Base-by-base conservation (phyloP, 2,113 vertebrate genomes). In the Chinchilla lanigera region DNA sequence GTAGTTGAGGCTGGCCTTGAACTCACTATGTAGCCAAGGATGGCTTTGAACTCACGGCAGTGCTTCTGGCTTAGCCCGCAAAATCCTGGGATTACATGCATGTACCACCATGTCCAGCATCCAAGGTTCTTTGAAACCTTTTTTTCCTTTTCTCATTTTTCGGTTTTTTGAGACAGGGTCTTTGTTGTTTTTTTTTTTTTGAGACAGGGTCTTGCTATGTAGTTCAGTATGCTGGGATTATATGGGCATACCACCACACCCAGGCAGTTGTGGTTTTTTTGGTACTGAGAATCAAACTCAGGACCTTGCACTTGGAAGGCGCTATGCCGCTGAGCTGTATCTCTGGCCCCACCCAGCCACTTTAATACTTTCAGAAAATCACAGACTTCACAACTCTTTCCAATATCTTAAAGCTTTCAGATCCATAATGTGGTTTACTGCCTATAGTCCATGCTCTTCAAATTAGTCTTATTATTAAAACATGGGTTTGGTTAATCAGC, bases 381-480 rank as follows among this genome's bases (percentile, higher is more conserved):
- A 90, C 67, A 89, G 20, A 44, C 38, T 93, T 97, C 10, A 89
- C 35, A 86, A 71, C 90, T 16, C 69, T 94, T 85, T 90, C 69
- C 56, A 38, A 0, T 63, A 73, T 80, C 54, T 89, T 96, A 65
- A 90, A 85, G 24, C 47, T 89, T 22, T 96, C 65, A 91, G 19
- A 71, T 38, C 63, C 8, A 20, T 85, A 56, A 28, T 96, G 4
- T 67, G 11, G 78, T 94, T 93, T 80, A 85, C 16, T 90, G 3
- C 91, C 12, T 52, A 30, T 71, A 63, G 19, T 30, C n/a, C 81
- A 1, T 96, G 50, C 60, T 95, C 19, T 91, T 81, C 89, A 95
- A 90, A 52, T 90, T 69, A 84, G 26, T 84, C 84, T 95, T 86
- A 44, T 97, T 89, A 16, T 61, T 73, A 92, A 87, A 80, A 94